Conservation (phyloP, 2,113 vertebrate genomes). For the Callipepla squamata region DNA sequence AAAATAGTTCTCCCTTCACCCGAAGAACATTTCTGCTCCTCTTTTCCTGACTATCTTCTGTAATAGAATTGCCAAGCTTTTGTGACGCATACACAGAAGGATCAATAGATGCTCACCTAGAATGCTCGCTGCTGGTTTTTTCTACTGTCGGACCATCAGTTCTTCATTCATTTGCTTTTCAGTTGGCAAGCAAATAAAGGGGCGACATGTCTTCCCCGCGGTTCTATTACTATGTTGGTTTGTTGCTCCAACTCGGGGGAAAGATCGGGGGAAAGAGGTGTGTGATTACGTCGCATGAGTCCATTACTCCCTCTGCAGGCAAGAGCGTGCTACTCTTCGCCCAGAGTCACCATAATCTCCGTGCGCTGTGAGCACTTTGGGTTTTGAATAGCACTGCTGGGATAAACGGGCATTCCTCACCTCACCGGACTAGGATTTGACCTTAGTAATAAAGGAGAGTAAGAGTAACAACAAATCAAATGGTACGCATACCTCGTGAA, state of each 20-base stretch:
- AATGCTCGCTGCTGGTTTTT: not conserved
- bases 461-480: not conserved
- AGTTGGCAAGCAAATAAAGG: not conserved
- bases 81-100: accelerated
- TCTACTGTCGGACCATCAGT: not conserved
- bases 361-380: accelerated
- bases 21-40: not conserved
- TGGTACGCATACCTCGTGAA: not conserved
- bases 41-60: not conserved
- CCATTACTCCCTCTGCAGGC: conserved; percentile 47
- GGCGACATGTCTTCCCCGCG: accelerated
- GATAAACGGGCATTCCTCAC: not conserved
- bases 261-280: not conserved
- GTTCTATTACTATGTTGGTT: not conserved
- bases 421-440: not conserved
- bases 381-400: not conserved
- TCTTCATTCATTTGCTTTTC: not conserved
- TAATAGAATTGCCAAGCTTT: not conserved
- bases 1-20: not conserved
- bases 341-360: not conserved
- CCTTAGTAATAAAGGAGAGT: not conserved
- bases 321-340: not conserved
- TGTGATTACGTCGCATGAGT: not conserved
- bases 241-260: not conserved
- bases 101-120: not conserved